A percentile compares a stretch with the other conserved stretches of the same genome.
Evolutionary conservation across 2,113 vertebrate species (phyloP).

Genomic region (Tachycineta bicolor): DNA sequence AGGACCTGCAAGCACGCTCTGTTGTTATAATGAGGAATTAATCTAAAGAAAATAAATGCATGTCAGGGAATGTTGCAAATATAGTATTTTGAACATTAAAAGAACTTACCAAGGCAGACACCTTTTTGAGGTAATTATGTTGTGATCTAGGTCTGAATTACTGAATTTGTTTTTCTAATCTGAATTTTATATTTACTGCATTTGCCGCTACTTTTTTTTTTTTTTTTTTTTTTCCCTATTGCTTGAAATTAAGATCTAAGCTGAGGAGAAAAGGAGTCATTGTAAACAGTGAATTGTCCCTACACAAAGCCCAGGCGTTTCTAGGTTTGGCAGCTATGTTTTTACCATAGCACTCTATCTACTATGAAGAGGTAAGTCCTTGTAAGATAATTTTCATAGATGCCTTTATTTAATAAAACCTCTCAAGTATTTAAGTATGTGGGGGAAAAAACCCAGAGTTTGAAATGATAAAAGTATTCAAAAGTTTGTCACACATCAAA

Average conservation of each 20-base stretch:
- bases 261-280: background rate
- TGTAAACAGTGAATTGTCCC: background rate
- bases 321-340: background rate
- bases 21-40: background rate
- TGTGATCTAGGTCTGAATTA: background rate
- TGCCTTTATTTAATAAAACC: background rate
- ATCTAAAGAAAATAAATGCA: background rate
- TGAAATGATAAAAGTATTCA: background rate
- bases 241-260: background rate
- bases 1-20: background rate
- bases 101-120: background rate
- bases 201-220: background rate
- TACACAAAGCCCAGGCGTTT: background rate
- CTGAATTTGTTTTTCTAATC: background rate
- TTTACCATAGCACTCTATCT: background rate
- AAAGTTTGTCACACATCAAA: background rate
- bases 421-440: background rate
- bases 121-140: background rate
- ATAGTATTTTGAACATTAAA: background rate
- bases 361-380: background rate
- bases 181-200: background rate
- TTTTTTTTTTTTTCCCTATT: background rate
- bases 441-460: background rate
- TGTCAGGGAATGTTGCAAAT: background rate
- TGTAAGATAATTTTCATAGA: background rate